Conservation (phyloP, 2,888 invertebrate species). For the Trichopoda pennipes region DNA sequence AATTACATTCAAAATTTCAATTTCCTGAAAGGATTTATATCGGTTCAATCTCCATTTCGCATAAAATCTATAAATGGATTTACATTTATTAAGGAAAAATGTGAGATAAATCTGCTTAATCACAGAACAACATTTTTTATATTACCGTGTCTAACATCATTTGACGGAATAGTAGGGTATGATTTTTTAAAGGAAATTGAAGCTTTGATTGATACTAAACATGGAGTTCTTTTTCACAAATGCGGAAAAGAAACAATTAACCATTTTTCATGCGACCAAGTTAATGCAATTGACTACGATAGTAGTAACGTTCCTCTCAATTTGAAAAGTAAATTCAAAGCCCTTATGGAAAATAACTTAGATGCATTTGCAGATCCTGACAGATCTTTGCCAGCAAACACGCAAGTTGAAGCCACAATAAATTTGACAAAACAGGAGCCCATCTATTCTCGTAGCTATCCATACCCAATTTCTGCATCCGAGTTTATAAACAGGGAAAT, state of each 20-base stretch:
- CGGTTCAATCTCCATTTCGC: slow-evolving; percentile 32
- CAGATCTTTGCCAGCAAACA: slow-evolving; percentile 22
- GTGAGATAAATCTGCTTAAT: slow-evolving; percentile 39
- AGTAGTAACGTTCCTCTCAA: not conserved
- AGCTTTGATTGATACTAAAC: slow-evolving; percentile 50
- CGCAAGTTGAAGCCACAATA: slow-evolving; percentile 24
- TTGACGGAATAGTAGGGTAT: slow-evolving; percentile 52
- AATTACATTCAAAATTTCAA: slow-evolving; percentile 45
- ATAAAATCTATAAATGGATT: slow-evolving; percentile 58
- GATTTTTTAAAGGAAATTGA: slow-evolving; percentile 59
- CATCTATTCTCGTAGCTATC: slow-evolving; percentile 26
- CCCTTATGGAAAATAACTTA: slow-evolving; percentile 14
- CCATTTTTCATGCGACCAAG: slow-evolving; percentile 30
- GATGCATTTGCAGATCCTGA: slow-evolving; percentile 30
- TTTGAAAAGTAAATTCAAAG: slow-evolving; percentile 6
- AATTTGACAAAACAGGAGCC: slow-evolving; percentile 12
- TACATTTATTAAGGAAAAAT: slow-evolving; percentile 21
- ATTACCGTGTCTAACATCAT: slow-evolving; percentile 27
- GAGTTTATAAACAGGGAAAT: slow-evolving; percentile 28
- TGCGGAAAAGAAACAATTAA: slow-evolving; percentile 32
- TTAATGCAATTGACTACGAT: slow-evolving; percentile 10
- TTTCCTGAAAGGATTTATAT: slow-evolving; percentile 30
- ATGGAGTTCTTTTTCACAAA: slow-evolving; percentile 46
- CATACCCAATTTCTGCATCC: slow-evolving; percentile 41
- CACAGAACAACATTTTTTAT: slow-evolving; percentile 54